Conservation (phyloP, 2,797 vertebrate species). For the Enteromius radiatus region DNA sequence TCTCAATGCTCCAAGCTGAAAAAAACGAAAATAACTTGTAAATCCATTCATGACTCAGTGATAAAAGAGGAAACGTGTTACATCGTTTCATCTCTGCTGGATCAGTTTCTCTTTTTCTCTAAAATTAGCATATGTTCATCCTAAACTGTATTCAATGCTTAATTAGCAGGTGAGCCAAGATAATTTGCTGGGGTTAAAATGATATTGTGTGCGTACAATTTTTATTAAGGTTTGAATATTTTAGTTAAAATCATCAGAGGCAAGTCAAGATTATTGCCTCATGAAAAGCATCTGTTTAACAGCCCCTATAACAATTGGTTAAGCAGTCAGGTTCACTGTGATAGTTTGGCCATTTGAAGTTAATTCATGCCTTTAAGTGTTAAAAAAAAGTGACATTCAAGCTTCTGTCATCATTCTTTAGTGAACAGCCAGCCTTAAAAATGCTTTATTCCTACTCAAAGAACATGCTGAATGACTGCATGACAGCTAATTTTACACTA, state of each 20-base stretch:
- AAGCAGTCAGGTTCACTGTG: neutral
- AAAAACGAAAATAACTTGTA: slow-evolving; percentile 5
- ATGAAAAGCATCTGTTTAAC: neutral
- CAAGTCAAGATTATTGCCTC: neutral
- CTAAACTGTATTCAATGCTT: slow-evolving; percentile 7
- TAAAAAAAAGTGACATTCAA: neutral
- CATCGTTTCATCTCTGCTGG: slow-evolving; percentile 9
- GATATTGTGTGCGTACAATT: neutral
- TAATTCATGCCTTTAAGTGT: neutral
- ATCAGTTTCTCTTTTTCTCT: slow-evolving; percentile 16
- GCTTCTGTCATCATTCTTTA: neutral
- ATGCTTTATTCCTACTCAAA: neutral
- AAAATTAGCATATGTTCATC: slow-evolving; percentile 10
- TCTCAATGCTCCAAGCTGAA: slow-evolving; percentile 6
- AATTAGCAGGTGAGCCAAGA: slow-evolving; percentile 7
- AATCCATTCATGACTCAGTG: slow-evolving; percentile 13
- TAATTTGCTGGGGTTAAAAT: neutral
- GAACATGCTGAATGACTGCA: slow-evolving; percentile 6
- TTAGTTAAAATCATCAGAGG: neutral
- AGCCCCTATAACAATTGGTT: neutral
- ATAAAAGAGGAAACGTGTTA: slow-evolving; percentile 15
- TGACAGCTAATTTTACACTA: neutral
- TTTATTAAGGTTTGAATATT: neutral
- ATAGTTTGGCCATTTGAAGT: neutral
- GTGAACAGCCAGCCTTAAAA: neutral